These are phyloP conservation scores for Tapera naevia DNA, from an alignment of 2,797 vertebrate species.

Conservation along the genomic window DNA sequence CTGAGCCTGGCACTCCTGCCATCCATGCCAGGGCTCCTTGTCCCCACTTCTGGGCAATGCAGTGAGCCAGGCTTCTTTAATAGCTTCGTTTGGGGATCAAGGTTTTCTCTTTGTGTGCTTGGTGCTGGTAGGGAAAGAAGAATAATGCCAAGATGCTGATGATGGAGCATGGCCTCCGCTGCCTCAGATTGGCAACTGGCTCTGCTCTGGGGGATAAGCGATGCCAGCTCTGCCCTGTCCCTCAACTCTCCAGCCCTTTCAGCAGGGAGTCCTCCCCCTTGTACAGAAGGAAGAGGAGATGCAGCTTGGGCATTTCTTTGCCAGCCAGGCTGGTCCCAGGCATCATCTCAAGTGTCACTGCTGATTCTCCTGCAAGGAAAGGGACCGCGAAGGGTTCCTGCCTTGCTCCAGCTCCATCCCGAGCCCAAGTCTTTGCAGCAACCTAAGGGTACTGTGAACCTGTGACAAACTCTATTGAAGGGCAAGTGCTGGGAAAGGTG, in stretches of 20 bases:
- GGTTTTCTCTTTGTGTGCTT: neutral
- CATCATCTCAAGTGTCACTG: neutral
- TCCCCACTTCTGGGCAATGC: neutral
- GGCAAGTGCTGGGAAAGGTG: neutral
- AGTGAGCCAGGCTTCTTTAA: neutral
- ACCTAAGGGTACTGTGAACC: neutral
- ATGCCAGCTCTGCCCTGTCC: neutral
- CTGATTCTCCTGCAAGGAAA: neutral
- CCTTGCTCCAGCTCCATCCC: neutral
- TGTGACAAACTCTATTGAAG: neutral
- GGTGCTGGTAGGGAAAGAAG: neutral
- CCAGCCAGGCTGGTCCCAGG: neutral
- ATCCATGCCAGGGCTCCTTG: neutral
- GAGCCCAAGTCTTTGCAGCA: neutral
- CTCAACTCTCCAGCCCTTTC: neutral
- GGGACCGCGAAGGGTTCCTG: neutral
- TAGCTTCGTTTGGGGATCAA: neutral
- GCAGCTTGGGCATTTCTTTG: neutral
- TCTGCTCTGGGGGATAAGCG: accelerated
- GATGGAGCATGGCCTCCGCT: neutral
- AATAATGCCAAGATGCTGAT: neutral
- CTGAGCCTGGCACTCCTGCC: neutral
- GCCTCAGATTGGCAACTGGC: accelerated
- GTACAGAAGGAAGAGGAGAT: neutral
- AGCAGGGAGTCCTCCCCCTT: neutral